Conservation (phyloP, 2,113 vertebrate genomes). For the Prionailurus viverrinus region DNA sequence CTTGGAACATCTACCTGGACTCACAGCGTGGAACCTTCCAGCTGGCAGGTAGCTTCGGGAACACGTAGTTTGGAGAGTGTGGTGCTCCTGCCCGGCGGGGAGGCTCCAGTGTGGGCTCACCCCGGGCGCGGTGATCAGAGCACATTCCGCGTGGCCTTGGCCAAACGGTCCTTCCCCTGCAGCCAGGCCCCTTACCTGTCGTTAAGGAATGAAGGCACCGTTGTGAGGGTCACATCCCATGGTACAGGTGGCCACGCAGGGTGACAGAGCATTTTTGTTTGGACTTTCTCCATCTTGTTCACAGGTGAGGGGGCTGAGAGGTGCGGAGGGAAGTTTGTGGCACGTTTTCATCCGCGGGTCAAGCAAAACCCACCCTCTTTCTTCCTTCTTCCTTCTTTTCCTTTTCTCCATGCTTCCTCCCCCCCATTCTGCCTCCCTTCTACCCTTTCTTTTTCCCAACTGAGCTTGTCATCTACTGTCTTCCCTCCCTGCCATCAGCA, state of each 20-base stretch:
- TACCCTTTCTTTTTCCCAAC: neutral
- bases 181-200: neutral
- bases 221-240: neutral
- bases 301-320: neutral
- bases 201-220: neutral
- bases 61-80: too few species aligned
- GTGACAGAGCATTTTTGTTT: neutral
- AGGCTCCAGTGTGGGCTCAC: accelerated
- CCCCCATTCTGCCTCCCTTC: too few species aligned
- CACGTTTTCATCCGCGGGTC: accelerated
- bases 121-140: accelerated
- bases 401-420: accelerated
- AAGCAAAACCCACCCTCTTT: neutral
- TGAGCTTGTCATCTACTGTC: neutral
- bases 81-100: accelerated
- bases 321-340: neutral
- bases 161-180: accelerated
- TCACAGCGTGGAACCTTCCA: neutral
- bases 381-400: neutral
- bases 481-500: neutral
- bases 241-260: accelerated
- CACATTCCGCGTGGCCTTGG: accelerated
- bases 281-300: neutral
- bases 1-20: neutral
- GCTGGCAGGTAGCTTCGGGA: neutral